Evolutionary conservation across 2,888 invertebrate genomes (phyloP).

Genomic region (Amitus sp.): DNA sequence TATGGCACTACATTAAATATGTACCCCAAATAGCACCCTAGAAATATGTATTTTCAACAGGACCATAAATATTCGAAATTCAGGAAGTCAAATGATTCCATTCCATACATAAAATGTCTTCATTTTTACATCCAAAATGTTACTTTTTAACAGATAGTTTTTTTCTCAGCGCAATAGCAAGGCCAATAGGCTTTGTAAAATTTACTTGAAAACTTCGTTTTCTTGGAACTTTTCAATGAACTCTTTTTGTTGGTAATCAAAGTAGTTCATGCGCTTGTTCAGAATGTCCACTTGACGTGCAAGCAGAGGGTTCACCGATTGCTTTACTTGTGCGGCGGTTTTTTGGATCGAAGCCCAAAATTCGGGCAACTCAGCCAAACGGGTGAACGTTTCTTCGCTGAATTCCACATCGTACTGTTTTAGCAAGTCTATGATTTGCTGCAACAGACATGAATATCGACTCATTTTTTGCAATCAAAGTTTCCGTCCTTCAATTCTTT

Average conservation of each 20-base stretch:
- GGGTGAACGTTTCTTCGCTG: constrained; percentile 72
- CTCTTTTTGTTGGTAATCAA: constrained; percentile 80
- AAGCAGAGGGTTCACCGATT: constrained; percentile 87
- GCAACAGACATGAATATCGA: constrained; percentile 1
- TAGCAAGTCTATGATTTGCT: constrained; percentile 84
- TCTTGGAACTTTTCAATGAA: constrained; percentile 80
- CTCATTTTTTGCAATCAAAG: too few species aligned
- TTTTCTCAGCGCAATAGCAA: too few species aligned
- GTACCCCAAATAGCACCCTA: too few species aligned
- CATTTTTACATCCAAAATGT: too few species aligned
- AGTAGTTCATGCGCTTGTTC: constrained; percentile 81
- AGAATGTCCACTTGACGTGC: constrained; percentile 89
- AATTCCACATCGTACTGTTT: constrained; percentile 89
- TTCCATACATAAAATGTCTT: too few species aligned
- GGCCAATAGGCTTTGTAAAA: too few species aligned
- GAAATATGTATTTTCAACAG: too few species aligned
- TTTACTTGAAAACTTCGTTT: constrained; percentile 65
- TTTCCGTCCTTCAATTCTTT: too few species aligned
- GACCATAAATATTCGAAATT: too few species aligned
- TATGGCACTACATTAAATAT: too few species aligned
- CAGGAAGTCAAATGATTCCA: too few species aligned
- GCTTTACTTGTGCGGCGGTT: constrained; percentile 83
- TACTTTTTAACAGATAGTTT: too few species aligned
- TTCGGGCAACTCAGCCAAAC: constrained; percentile 84
- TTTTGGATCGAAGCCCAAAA: constrained; percentile 89